These are phyloP conservation scores for Catharus fuscescens DNA, from an alignment of 2,113 vertebrate genomes.

Conservation along the genomic window DNA sequence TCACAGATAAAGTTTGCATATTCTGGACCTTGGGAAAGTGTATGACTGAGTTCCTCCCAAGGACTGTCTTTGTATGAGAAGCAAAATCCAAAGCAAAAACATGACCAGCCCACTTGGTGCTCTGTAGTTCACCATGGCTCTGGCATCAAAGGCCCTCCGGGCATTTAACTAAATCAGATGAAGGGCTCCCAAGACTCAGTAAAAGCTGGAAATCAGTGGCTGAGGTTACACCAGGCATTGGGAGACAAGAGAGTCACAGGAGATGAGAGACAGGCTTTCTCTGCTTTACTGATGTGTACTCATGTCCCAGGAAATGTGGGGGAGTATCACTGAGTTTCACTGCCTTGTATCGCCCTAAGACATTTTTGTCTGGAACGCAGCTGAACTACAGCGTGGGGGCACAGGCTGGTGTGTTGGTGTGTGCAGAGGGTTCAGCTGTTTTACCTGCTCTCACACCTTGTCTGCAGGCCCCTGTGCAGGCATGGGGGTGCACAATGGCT, in stretches of 20 bases:
- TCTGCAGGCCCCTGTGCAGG: accelerated
- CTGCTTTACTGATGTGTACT: background rate
- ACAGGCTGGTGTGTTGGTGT: background rate
- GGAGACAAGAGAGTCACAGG: background rate
- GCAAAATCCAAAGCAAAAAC: background rate
- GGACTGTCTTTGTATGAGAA: background rate
- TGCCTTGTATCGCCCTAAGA: background rate
- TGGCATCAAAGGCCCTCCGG: background rate
- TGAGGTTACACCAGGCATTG: background rate
- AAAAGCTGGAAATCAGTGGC: background rate
- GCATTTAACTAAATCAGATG: background rate
- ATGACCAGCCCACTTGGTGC: no score
- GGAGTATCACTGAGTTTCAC: background rate
- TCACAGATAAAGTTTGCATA: background rate
- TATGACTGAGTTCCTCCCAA: background rate
- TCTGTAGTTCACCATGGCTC: background rate
- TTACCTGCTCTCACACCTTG: background rate
- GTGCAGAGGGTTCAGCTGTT: background rate
- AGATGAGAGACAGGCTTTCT: background rate
- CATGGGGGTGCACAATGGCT: background rate
- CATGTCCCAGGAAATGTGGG: background rate
- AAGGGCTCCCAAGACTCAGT: background rate
- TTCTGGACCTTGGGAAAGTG: background rate
- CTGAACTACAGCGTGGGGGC: background rate
- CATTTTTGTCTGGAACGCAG: background rate